phyloP scores from a whole-genome alignment of 1,140 invertebrate species.

The Drosophila baimaii region DNA sequence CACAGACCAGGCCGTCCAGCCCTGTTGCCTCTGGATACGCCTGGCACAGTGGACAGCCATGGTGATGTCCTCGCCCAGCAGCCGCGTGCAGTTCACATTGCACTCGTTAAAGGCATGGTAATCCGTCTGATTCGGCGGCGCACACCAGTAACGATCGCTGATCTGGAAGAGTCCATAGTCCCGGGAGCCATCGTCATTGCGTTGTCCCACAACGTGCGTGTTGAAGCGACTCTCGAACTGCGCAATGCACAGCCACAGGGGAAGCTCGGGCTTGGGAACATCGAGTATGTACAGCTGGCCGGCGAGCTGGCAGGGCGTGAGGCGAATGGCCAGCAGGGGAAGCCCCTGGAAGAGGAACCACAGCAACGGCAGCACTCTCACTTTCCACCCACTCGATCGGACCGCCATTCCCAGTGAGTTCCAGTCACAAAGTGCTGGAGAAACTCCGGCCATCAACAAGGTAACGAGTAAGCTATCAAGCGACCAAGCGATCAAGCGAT shows the following conservation, averaged over 20 bases:
- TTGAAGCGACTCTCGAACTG: constrained; percentile 77
- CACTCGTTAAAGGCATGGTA: constrained; percentile 73
- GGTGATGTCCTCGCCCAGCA: constrained; percentile 77
- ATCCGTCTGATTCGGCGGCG: constrained; percentile 55
- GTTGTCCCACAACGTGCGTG: constrained; percentile 64
- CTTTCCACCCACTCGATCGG: constrained; percentile 28
- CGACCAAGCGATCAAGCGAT: constrained; percentile 28
- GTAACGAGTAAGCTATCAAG: constrained; percentile 26
- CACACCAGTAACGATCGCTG: constrained; percentile 81
- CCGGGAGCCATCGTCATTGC: constrained; percentile 69
- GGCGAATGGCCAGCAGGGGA: constrained; percentile 45
- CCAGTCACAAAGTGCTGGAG: constrained; percentile 43
- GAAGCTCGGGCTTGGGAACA: constrained; percentile 68
- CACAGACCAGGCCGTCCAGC: constrained; percentile 90
- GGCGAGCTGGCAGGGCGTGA: constrained; percentile 86
- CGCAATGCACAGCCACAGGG: constrained; percentile 73
- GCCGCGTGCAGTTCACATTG: constrained; percentile 71
- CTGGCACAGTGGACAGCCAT: constrained; percentile 69
- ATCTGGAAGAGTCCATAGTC: constrained; percentile 84
- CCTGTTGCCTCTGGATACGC: constrained; percentile 83
- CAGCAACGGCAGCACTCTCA: constrained; percentile 21
- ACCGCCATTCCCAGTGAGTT: constrained; percentile 54
- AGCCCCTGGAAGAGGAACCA: constrained; percentile 26
- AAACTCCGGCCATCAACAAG: constrained; percentile 24
- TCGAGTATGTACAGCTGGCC: constrained; percentile 72